Evolutionary conservation across 2,113 vertebrate genomes (phyloP).

Genomic region (Emydocephalus ijimae): DNA sequence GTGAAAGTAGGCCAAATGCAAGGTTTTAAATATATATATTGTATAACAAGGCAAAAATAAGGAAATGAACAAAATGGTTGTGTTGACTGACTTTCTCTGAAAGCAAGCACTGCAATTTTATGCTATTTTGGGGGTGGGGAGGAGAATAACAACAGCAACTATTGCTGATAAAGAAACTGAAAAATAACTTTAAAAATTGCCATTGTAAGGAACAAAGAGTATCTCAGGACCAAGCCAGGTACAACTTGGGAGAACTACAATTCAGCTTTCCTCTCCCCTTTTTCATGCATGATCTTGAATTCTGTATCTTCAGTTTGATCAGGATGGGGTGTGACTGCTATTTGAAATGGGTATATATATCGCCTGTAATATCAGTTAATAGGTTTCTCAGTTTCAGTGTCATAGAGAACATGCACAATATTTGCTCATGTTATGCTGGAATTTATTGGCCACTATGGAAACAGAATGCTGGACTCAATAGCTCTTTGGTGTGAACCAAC

Average conservation of each 20-base stretch:
- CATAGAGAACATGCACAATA: neutral
- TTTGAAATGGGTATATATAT: neutral
- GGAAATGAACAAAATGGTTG: neutral
- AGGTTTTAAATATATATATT: neutral
- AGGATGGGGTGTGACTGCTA: neutral
- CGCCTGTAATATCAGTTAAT: neutral
- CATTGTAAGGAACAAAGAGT: neutral
- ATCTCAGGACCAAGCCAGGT: neutral
- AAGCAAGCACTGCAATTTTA: neutral
- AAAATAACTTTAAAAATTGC: neutral
- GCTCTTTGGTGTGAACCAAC: neutral
- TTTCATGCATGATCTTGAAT: neutral
- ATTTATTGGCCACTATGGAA: neutral
- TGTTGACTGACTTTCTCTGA: neutral
- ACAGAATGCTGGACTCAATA: neutral
- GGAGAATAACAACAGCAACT: neutral
- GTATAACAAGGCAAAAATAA: neutral
- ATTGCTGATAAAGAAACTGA: neutral
- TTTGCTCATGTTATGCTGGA: neutral
- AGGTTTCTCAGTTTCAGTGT: neutral
- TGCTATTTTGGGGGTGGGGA: neutral
- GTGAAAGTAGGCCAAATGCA: neutral
- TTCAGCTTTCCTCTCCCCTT: neutral
- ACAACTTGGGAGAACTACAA: neutral
- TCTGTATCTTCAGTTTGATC: neutral